Percentiles rank a stretch among this genome's conserved stretches.
These are phyloP conservation scores for Hololepta plana DNA, from an alignment of 2,888 invertebrate species.

Conservation along the genomic window DNA sequence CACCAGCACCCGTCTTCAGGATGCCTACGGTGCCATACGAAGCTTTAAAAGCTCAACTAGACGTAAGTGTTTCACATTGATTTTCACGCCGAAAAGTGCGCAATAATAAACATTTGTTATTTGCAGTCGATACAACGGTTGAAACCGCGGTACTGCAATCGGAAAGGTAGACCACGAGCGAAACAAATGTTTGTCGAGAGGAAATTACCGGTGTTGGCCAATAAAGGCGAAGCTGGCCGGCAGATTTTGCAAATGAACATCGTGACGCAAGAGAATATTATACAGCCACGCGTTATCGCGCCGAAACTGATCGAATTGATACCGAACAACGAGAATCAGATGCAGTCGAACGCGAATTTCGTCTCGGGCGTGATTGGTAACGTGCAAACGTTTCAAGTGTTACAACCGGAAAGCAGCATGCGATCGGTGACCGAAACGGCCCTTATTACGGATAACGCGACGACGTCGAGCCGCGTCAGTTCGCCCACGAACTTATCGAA, in stretches of 20 bases:
- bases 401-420: neutral
- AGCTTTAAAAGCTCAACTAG: no score
- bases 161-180: conserved; percentile 26
- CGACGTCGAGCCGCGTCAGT: conserved; percentile 13
- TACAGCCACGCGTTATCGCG: neutral
- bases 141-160: conserved; percentile 24
- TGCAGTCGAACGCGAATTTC: no score
- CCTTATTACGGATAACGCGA: conserved; percentile 13
- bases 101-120: conserved; percentile 4
- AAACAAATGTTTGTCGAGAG: conserved; percentile 59
- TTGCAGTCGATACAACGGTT: conserved; percentile 20
- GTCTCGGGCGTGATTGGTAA: no score
- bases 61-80: no score
- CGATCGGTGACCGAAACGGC: conserved; percentile 5
- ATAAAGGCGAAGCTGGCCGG: conserved; percentile 28
- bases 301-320: neutral
- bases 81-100: no score
- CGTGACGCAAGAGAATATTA: conserved; percentile 17
- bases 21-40: no score
- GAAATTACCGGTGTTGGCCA: conserved; percentile 48
- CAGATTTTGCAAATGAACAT: conserved; percentile 28
- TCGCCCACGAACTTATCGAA: conserved; percentile 18
- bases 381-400: no score
- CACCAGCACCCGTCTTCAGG: no score
- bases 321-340: conserved; percentile 1